phyloP scores from a whole-genome alignment of 2,113 vertebrate species.

The Misgurnus mizolepis region DNA sequence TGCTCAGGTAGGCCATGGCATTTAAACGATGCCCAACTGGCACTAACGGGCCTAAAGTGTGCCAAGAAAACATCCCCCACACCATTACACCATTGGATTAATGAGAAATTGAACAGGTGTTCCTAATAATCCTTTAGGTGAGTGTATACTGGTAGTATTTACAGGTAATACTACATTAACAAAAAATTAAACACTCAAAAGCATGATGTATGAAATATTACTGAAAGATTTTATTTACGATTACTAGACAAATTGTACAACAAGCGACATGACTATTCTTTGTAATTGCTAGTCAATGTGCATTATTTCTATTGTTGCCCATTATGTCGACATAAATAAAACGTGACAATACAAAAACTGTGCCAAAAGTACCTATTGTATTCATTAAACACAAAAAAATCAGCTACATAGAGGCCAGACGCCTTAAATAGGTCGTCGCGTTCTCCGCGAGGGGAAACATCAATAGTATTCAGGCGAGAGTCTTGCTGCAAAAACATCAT shows the following conservation, averaged over 20 bases:
- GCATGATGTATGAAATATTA: not conserved
- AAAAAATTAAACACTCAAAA: too few relatives aligned
- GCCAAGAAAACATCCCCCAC: too few relatives aligned
- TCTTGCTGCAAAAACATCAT: slow-evolving; percentile 30
- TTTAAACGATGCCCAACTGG: too few relatives aligned
- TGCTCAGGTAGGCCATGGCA: too few relatives aligned
- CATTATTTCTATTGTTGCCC: slow-evolving; percentile 2
- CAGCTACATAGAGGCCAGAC: slow-evolving; percentile 16
- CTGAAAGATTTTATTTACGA: not conserved
- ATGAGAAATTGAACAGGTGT: too few relatives aligned
- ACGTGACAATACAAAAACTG: not conserved
- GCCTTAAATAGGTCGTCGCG: slow-evolving; percentile 30
- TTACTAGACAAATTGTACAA: slow-evolving; percentile 27
- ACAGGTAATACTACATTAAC: too few relatives aligned
- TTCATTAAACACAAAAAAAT: slow-evolving; percentile 1
- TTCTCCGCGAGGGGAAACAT: slow-evolving; percentile 38
- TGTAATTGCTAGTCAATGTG: not conserved
- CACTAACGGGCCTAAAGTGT: too few relatives aligned
- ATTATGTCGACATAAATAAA: slow-evolving; percentile 17
- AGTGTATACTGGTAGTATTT: too few relatives aligned
- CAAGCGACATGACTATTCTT: not conserved
- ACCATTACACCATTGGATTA: too few relatives aligned
- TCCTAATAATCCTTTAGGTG: too few relatives aligned
- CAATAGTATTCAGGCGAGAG: slow-evolving; percentile 15
- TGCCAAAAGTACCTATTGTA: not conserved